A percentile compares a stretch with the other conserved stretches of the same genome.
Evolutionary conservation across 1,140 invertebrate genomes (phyloP).

Genomic region (Heliconius congener): DNA sequence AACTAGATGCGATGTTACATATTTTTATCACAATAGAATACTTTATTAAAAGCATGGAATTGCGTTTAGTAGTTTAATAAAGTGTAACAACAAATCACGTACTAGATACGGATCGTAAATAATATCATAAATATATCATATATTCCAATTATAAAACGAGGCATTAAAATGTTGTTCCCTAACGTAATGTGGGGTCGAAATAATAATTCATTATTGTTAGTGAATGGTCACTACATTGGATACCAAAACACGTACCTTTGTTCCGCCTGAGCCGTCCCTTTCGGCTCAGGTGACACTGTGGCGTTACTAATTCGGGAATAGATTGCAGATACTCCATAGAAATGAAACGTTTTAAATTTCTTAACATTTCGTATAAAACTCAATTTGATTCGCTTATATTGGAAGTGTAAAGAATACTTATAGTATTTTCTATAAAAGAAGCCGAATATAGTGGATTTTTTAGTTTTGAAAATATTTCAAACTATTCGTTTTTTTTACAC

Average conservation of each 20-base stretch:
- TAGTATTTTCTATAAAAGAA: not conserved
- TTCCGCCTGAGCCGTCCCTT: slow-evolving; percentile 65
- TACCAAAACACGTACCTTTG: slow-evolving; percentile 72
- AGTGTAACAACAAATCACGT: slow-evolving; percentile 9
- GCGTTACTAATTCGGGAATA: slow-evolving; percentile 72
- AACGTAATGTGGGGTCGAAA: slow-evolving; percentile 61
- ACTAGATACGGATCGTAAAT: slow-evolving; percentile 48
- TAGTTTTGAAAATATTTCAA: not conserved
- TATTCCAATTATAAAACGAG: slow-evolving; percentile 64
- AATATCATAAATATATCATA: slow-evolving; percentile 52
- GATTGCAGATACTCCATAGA: slow-evolving; percentile 41
- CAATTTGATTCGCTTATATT: slow-evolving; percentile 49
- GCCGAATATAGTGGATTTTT: not conserved
- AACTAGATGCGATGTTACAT: too few relatives aligned
- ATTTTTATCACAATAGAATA: too few relatives aligned
- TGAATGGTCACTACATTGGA: slow-evolving; percentile 60
- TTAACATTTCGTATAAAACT: slow-evolving; percentile 47
- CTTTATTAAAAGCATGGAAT: not conserved
- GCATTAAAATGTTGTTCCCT: slow-evolving; percentile 51
- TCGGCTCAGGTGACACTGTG: slow-evolving; percentile 70
- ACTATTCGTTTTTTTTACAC: not conserved
- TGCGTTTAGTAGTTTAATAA: not conserved
- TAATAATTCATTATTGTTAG: slow-evolving; percentile 72
- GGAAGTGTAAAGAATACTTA: slow-evolving; percentile 31
- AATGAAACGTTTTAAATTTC: slow-evolving; percentile 37